Base-by-base conservation (phyloP, 2,888 invertebrate genomes). In the Lasioglossum figueresi region DNA sequence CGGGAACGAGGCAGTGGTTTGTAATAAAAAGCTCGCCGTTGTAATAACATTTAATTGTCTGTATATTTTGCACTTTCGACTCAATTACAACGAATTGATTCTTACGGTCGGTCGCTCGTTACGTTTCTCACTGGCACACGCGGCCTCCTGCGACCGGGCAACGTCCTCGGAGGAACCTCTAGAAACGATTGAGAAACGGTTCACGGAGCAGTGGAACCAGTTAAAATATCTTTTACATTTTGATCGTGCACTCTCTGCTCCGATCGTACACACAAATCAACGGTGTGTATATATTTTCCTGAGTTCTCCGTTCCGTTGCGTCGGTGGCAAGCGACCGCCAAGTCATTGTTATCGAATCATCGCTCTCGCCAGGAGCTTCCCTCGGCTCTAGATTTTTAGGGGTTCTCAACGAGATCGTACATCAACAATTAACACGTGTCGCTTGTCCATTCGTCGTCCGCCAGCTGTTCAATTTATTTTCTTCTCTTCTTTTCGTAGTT, bases 51-150 rank as follows among this genome's bases (percentile, higher is more conserved):
- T 93, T 91, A 93, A 92, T 66, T 93, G 91, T 92, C 91, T 93
- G 91, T 93, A 92, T 93, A 93, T 92, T 93, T 93, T 93, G 93
- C 93, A 93, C 92, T 93, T 93, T 93, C 92, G 89, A 92, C 91
- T 92, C 91, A 92, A 91, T 93, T 93, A 93, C 93, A 93, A 92
- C 90, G 90, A 91, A 92, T 91, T 92, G 89, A 91, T 91, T 89
- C 88, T 88, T 84, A 23, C 80, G 27, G 71, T 88, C 86, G 80
- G 63, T 86, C 82, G 76, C 72, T 48, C 80, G 75, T 71, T 31
- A 76, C 68, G 70, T 56, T 82, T 77, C 79, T 72, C 27, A 37
- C 37, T 71, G 27, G 63, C 48, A 68, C 75, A 77, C 68, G 56
- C 63, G 73, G 27, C 79, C 80, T 71, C 59, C 72, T 63, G 78